phyloP scores from a whole-genome alignment of 2,113 vertebrate genomes.

The Otis tarda region DNA sequence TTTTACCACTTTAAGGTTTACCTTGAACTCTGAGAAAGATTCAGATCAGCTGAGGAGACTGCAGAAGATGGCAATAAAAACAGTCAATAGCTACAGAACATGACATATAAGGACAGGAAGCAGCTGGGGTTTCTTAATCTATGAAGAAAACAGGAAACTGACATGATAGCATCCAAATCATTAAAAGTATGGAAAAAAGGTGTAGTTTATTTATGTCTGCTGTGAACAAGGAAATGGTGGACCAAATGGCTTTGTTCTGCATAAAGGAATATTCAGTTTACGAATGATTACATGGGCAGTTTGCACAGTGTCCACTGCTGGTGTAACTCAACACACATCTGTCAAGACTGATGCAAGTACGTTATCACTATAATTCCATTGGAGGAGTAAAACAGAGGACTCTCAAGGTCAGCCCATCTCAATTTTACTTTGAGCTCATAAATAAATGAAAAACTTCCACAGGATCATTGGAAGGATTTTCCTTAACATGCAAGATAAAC shows the following conservation, averaged over 20 bases:
- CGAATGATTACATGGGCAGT: not conserved
- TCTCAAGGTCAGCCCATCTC: not conserved
- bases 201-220: not conserved
- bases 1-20: not conserved
- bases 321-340: not conserved
- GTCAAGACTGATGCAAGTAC: not conserved
- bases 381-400: not conserved
- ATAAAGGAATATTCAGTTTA: not conserved
- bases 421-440: not conserved
- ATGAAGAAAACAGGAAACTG: not conserved
- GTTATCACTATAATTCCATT: not conserved
- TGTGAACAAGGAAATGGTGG: not conserved
- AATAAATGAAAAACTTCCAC: not conserved
- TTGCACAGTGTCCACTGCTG: not conserved
- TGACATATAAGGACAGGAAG: not conserved
- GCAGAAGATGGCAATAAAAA: not conserved
- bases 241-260: not conserved
- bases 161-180: not conserved
- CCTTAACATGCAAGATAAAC: not conserved
- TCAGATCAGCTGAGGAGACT: not conserved
- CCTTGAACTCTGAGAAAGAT: not conserved
- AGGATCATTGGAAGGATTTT: not conserved
- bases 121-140: not conserved
- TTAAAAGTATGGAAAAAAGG: not conserved
- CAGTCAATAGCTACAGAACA: not conserved